Evolutionary conservation across 1,140 invertebrate species (phyloP).

Genomic region (Melipona quadrifasciata): DNA sequence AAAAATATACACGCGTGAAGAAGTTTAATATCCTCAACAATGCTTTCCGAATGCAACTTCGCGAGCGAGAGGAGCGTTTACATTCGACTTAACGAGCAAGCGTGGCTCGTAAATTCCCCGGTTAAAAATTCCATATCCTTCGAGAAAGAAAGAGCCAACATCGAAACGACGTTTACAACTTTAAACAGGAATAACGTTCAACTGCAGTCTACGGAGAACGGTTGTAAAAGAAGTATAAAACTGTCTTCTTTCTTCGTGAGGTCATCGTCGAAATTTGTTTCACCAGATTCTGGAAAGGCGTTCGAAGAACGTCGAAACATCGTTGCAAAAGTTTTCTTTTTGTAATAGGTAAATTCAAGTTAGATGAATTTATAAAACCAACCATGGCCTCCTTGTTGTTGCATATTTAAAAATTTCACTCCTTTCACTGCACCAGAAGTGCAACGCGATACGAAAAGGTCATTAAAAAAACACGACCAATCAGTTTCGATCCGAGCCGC

Average conservation of each 20-base stretch:
- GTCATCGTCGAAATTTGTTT: neutral
- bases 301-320: neutral
- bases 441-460: neutral
- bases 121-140: neutral
- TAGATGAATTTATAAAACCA: no score
- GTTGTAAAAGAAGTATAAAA: neutral
- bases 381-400: no score
- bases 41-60: neutral
- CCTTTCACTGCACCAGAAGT: neutral
- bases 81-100: slow-evolving; percentile 12
- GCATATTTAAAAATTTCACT: no score
- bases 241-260: neutral
- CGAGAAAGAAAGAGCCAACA: neutral
- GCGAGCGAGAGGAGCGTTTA: neutral
- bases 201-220: neutral
- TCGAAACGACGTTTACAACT: neutral
- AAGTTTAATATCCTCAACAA: neutral
- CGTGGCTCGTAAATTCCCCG: neutral
- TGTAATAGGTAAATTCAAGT: no score
- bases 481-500: neutral
- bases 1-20: neutral
- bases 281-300: neutral
- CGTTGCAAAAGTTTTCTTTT: neutral
- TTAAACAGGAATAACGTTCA: neutral
- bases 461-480: neutral